Evolutionary conservation across 2,888 invertebrate species (phyloP), one percentile per base, ranked within the genome.

Genomic region (Eurois occulta): DNA sequence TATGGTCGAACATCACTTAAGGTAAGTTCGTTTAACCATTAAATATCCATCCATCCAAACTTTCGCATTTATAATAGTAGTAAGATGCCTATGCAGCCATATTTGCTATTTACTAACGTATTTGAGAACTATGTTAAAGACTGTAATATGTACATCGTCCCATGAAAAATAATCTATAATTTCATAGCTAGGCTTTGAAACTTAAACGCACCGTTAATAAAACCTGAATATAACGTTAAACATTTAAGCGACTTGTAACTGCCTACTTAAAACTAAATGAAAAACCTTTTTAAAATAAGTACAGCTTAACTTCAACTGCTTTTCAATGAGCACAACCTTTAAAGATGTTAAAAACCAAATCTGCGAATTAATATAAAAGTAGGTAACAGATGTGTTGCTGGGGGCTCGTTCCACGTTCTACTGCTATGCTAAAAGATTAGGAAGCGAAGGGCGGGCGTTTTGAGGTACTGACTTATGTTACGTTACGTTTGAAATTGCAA

Each of bases 201-300:
- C 46, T 48, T 28, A 24, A 52, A 48, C 28, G 38, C 10, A 24
- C 38, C 38, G 3, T 2, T 52, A n/a, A 35, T 24, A 32, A 32
- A 48, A 3, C 48, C 35, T 41, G 16, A 35, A 18, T 52, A 48
- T 28, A 71, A 24, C 70, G 21, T 41, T 16, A 58, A 72, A 72
- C 21, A 21, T 48, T 8, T 18, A 73, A 75, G 41, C 16, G 18
- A 11, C 21, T 48, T 60, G n/a, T 21, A 46, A 74, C 35, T 38
- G 24, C 46, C 66, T 21, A 60, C n/a, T 32, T 21, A 60, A 75
- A 60, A 48, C 21, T 1, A 16, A 74, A 58, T 60, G 38, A 67
- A 67, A 75, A 66, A 3, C 32, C 24, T 48, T 28, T 75, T n/a
- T 4, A 38, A 66, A 38, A 13, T 32, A 32, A 32, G 16, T 35